phyloP scores from a whole-genome alignment of 2,113 vertebrate species.

The Aspiorhynchus laticeps region DNA sequence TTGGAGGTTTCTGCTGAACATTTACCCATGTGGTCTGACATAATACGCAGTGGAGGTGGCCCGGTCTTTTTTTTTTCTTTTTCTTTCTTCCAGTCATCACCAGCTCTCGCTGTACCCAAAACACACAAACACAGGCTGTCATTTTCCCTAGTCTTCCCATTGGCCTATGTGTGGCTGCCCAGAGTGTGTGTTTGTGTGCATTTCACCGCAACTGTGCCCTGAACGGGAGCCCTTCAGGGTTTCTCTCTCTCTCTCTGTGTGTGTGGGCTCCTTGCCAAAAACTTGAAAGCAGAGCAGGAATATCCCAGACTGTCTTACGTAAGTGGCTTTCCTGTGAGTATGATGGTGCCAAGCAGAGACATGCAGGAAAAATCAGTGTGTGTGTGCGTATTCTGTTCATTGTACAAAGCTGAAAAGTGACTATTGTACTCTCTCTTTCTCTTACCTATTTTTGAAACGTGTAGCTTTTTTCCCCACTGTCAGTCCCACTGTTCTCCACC shows the following conservation, averaged over 20 bases:
- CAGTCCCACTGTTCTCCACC: constrained; percentile 62
- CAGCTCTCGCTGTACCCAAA: constrained; percentile 24
- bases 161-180: constrained; percentile 8
- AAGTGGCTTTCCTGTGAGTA: constrained; percentile 62
- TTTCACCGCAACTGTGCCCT: constrained; percentile 31
- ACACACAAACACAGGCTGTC: constrained; percentile 38
- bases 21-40: constrained; percentile 19
- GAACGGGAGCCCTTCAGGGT: constrained; percentile 45
- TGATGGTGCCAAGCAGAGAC: constrained; percentile 62
- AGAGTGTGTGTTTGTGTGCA: constrained; percentile 19
- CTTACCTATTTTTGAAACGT: constrained; percentile 60
- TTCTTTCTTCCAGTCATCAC: constrained; percentile 11
- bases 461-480: constrained; percentile 68
- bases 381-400: constrained; percentile 24
- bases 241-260: neutral
- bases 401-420: constrained; percentile 56
- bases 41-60: constrained; percentile 2
- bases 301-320: constrained; percentile 66
- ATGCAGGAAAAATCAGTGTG: constrained; percentile 2
- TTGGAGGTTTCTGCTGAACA: neutral
- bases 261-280: constrained; percentile 32
- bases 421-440: constrained; percentile 62
- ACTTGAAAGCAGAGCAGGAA: constrained; percentile 67
- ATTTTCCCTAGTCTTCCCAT: neutral
- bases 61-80: neutral